Base-by-base conservation (phyloP, 1,140 invertebrate species). In the Drosophila ironensis region DNA sequence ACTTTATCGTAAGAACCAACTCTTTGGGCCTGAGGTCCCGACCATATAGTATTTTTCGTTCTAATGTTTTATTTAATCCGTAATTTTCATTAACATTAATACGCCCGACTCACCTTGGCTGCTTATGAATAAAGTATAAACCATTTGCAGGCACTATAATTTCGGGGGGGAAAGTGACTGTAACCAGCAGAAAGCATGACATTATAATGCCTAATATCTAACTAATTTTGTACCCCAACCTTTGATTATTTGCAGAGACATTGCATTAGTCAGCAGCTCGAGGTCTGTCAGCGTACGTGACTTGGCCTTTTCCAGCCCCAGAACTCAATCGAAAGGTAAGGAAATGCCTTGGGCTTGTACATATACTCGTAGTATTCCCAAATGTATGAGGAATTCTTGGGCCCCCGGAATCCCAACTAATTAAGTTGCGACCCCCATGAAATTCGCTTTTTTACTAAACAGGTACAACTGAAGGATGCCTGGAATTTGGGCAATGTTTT, bases 401-500 rank as follows among this genome's bases (percentile, higher is more conserved):
- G 16, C 11, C 12, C 4, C 9, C 12, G 56, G 24, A 63, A 48
- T 48, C 6, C 44, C 24, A 63, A 63, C 60, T 63, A 63, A 63
- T 63, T 63, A 63, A 63, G 56, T 63, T 63, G 41, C 19, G 60
- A 30, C 57, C 53, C 30, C 19, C 28, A 61, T 74, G 11, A 54
- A 71, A 84, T 71, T 60, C 74, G 48, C 63, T 68, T 74, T 84
- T 40, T 71, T 63, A 72, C 22, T 17, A 20, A 22, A 20, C 33
- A 50, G 57, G 52, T 35, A 42, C 9, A 8, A 12, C 16, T 24
- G 17, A 33, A 6, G 8, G 22, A 11, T n/a, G 20, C 11, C 51
- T 30, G 52, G 61, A 59, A 81, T 81, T 63, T 73, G 54, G 52
- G 48, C 57, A 75, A 84, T 86, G 70, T 86, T 84, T 84, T 84